Percentiles rank a stretch among this genome's conserved stretches.
These are phyloP conservation scores for Drosophila merina DNA, from an alignment of 2,888 invertebrate genomes.

Conservation along the genomic window DNA sequence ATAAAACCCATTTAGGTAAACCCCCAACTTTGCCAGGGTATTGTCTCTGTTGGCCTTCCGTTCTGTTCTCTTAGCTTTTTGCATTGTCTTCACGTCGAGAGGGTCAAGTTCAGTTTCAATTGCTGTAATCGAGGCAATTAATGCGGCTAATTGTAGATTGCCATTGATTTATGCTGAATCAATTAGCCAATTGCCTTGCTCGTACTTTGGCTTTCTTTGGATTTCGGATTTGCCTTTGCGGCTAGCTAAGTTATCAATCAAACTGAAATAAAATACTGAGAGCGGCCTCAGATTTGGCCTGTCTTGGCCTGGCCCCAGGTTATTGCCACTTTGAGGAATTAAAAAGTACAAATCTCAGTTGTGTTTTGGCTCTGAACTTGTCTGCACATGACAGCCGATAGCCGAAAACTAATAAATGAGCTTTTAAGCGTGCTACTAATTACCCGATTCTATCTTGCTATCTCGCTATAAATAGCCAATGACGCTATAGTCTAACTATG, in stretches of 20 bases:
- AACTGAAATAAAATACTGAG: slow-evolving; percentile 31
- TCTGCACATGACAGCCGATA: slow-evolving; percentile 58
- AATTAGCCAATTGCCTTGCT: slow-evolving; percentile 75
- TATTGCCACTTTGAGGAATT: slow-evolving; percentile 80
- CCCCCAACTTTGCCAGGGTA: slow-evolving; percentile 16
- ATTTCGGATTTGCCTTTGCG: slow-evolving; percentile 6
- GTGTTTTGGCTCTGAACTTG: slow-evolving; percentile 58
- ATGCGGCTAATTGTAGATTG: slow-evolving; percentile 65
- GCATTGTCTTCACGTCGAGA: slow-evolving; percentile 64
- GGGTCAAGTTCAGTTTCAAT: slow-evolving; percentile 75
- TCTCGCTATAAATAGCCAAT: slow-evolving; percentile 61
- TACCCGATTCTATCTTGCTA: slow-evolving; percentile 47
- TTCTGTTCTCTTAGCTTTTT: slow-evolving; percentile 39
- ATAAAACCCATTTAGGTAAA: background rate
- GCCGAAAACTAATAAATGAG: slow-evolving; percentile 60
- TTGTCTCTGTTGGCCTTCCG: slow-evolving; percentile 38
- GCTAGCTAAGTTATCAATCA: slow-evolving; percentile 69
- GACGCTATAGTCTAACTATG: slow-evolving; percentile 51
- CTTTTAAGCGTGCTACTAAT: slow-evolving; percentile 59
- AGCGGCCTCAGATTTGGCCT: slow-evolving; percentile 64
- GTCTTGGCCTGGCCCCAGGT: slow-evolving; percentile 58
- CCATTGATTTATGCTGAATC: slow-evolving; percentile 76
- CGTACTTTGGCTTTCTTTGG: slow-evolving; percentile 62
- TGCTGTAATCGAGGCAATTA: slow-evolving; percentile 71
- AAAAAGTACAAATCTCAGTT: slow-evolving; percentile 43